A percentile compares a stretch with the other conserved stretches of the same genome.
These are phyloP conservation scores for Egretta garzetta DNA, from an alignment of 2,113 vertebrate species.

Conservation along the genomic window DNA sequence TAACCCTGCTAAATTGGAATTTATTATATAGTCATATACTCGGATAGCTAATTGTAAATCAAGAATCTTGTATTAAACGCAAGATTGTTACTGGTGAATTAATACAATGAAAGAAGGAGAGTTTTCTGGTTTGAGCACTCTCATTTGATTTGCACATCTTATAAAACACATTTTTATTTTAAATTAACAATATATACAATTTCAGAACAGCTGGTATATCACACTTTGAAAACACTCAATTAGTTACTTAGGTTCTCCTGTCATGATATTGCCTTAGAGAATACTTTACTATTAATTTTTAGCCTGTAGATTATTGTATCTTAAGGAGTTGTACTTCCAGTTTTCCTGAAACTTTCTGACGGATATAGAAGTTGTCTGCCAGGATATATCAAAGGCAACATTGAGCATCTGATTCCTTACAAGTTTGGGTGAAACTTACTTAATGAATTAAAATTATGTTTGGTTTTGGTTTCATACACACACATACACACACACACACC, in stretches of 20 bases:
- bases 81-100: background rate
- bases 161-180: background rate
- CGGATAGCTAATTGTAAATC: background rate
- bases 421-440: background rate
- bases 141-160: background rate
- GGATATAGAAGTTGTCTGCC: background rate
- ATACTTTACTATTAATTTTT: background rate
- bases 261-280: background rate
- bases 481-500: too few species aligned
- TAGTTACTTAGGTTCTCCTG: background rate
- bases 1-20: background rate
- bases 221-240: background rate
- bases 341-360: background rate
- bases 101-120: background rate
- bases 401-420: background rate
- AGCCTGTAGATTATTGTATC: background rate
- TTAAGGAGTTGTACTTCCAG: background rate
- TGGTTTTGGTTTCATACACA: background rate
- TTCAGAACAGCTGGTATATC: background rate
- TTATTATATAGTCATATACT: background rate
- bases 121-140: background rate
- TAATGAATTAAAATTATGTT: background rate
- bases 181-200: background rate
- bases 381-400: background rate
- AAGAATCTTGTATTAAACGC: background rate